Evolutionary conservation across 2,797 vertebrate species (phyloP), one percentile per base, ranked within the genome.

Genomic region (Pipistrellus nathusii): DNA sequence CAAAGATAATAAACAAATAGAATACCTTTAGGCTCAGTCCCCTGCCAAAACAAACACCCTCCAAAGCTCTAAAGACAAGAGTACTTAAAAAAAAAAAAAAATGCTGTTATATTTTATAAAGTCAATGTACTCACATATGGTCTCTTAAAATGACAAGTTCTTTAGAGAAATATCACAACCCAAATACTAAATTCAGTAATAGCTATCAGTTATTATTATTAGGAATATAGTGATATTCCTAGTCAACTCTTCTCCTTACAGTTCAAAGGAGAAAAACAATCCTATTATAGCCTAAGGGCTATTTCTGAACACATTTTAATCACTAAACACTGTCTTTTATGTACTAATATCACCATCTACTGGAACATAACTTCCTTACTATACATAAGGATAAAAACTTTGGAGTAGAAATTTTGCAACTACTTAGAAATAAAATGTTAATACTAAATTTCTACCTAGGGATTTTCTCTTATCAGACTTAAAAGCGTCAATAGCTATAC

Each of bases 261-360:
- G 81, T 55, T 82, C 62, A 85, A 94, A 85, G 32, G 25, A 85
- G 35, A 87, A 88, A 88, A 94, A 94, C 41, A 62, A 32, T 89
- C 75, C 91, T 94, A 71, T 84, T 85, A 64, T 90, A 72, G 48
- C 77, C 94, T 64, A 66, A 51, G 11, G 48, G 48, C 83, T 81
- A 86, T 62, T 88, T 94, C 83, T 93, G 77, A 94, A 87, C 57
- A 91, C 88, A 93, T 88, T 96, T 96, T 96, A 95, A 71, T 94
- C 93, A 93, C 72, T 88, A 90, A 95, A 93, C 83, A 83, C 72
- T 80, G 32, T 84, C 87, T 95, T 95, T 68, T 94, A 75, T 96
- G 94, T 96, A 96, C 78, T 94, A 93, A 95, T 89, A 97, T 76
- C 96, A 75, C 96, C 97, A 97, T 96, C 97, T 97, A 88, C 96